Base-by-base conservation (phyloP, 2,888 invertebrate species). In the Eristalis tenax region DNA sequence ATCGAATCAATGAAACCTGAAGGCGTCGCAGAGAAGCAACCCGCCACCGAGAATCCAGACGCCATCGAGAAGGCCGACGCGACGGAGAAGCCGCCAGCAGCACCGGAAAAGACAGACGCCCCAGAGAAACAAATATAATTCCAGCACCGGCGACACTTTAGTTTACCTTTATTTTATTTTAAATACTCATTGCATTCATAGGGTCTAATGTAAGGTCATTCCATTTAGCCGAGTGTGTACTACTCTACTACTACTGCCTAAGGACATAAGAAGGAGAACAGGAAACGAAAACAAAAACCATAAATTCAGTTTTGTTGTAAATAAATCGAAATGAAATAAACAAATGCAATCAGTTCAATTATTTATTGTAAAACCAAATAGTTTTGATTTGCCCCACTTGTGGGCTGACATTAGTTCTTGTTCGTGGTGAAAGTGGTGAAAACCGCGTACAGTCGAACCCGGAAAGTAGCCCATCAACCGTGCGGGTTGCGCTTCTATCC, bases 31-130 rank as follows among this genome's bases (percentile, higher is more conserved):
- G 74, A 86, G 22, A 75, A 75, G 23, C 66, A 78, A 35, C 32
- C 50, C 26, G 35, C 56, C 23, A 65, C 70, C 28, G 83, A 74
- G n/a, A 57, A 86, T 57, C 38, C 74, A 15, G 61, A 86, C 56
- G 86, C 86, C 10, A 86, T 86, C 66, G 86, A 86, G 22, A 81
- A 71, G 26, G 75, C 70, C 56, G 86, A 82, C 57, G 75, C 64
- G 78, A 83, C 83, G 76, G 86, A 78, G 26, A 78, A 86, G n/a
- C 13, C 38, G 15, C 43, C 76, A 10, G 22, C 63, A 11, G 13
- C 63, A 11, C 10, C 61, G 26, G 86, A 82, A 43, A 83, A 59
- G n/a, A 43, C 68, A 23, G 82, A 77, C 15, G 70, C 74, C 15
- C 23, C 69, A 10, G 85, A 86, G 43, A 86, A 82, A 18, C 57